Evolutionary conservation across 2,888 invertebrate species (phyloP).

Genomic region (Saturnia japonica): DNA sequence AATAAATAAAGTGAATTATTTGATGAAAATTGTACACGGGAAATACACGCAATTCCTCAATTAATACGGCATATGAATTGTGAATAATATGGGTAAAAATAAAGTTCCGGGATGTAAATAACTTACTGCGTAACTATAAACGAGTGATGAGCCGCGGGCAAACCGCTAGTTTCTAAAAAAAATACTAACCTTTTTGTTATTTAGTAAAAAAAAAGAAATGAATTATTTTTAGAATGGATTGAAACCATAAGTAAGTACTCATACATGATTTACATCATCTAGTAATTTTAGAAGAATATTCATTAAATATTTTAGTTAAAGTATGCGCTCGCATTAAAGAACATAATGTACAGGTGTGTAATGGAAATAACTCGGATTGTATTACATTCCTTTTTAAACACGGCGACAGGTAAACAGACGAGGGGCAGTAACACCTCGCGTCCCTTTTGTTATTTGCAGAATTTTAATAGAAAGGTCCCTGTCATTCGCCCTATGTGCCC

Average conservation of each 20-base stretch:
- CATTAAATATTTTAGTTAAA: conserved; percentile 15
- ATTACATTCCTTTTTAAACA: conserved; percentile 76
- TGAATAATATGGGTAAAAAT: no score
- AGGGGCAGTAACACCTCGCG: conserved; percentile 61
- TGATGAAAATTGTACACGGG: no score
- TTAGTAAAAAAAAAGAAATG: not conserved
- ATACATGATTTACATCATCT: not conserved
- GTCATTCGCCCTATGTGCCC: conserved; percentile 35
- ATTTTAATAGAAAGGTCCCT: conserved; percentile 74
- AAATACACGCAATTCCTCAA: no score
- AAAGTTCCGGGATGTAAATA: no score
- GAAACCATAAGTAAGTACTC: not conserved
- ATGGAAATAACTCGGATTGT: conserved; percentile 75
- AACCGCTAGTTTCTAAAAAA: not conserved
- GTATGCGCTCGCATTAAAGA: conserved; percentile 35
- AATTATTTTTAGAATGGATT: not conserved
- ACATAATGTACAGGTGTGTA: conserved; percentile 62
- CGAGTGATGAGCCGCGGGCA: no score
- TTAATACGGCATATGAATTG: no score
- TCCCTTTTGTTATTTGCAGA: conserved; percentile 74
- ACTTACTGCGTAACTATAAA: no score
- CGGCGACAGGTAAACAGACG: conserved; percentile 67
- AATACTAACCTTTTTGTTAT: not conserved
- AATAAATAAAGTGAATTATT: no score
- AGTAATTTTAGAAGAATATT: not conserved